Base-by-base conservation (phyloP, 2,797 vertebrate species). In the Varecia variegata region DNA sequence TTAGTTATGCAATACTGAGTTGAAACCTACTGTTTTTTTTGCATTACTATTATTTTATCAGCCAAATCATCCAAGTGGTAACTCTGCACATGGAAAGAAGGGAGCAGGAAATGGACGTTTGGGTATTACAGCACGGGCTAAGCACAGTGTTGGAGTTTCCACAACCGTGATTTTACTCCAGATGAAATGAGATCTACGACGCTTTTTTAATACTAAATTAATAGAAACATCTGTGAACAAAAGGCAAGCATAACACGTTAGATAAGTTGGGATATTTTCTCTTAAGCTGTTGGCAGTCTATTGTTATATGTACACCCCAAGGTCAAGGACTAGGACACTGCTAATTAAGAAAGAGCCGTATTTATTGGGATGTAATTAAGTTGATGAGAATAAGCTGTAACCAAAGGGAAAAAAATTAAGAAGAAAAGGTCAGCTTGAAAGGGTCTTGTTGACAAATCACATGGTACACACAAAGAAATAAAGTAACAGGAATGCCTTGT, bases 291-390 rank as follows among this genome's bases (percentile, higher is more conserved):
- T 91, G 67, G 38, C 23, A 67, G 12, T 88, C 83, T 95, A n/a
- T 50, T 88, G 20, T 85, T 71, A 54, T 1, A n/a, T 38, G 54
- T 21, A 71, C 18, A 94, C 32, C 18, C 21, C 40, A 76, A 94
- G 43, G 79, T 90, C 92, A 95, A 95, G 70, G 47, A 88, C 70
- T 38, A 77, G 38, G 74, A 84, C 47, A 14, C 30, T 7, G 5
- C 40, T 96, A 93, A 95, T 93, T 82, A 96, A 94, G 68, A 96
- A 87, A 86, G 35, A 88, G 27, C 13, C 40, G 77, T 86, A 45
- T 68, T 86, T 84, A 88, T 35, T 87, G 73, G 38, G 83, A 77
- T 93, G 15, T 35, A 95, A 93, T 96, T 95, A 93, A 83, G 45
- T 71, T 73, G 68, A 93, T 83, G 65, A 95, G 62, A 90, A 83